Base-by-base conservation (phyloP, 2,888 invertebrate species). In the Athripsodes cinereus region DNA sequence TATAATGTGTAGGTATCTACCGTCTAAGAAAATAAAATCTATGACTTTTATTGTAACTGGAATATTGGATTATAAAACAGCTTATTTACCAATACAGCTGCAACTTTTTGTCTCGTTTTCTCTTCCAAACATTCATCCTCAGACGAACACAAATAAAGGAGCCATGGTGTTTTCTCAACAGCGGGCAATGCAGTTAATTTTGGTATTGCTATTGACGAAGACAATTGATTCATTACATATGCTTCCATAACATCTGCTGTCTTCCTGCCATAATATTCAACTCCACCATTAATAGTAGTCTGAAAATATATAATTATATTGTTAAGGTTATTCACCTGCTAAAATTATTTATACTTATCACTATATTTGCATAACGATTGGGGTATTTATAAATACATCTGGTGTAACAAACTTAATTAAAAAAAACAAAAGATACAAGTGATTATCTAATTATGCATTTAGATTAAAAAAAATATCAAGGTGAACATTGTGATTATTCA, bases 11-110 rank as follows among this genome's bases (percentile, higher is more conserved):
- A n/a, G n/a, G n/a, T n/a, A n/a, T n/a, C n/a, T n/a, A n/a, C n/a
- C n/a, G n/a, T n/a, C n/a, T n/a, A n/a, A n/a, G n/a, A n/a, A n/a
- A n/a, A n/a, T n/a, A n/a, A n/a, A n/a, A n/a, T n/a, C n/a, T n/a
- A n/a, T n/a, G n/a, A n/a, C n/a, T n/a, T n/a, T n/a, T n/a, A n/a
- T n/a, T n/a, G n/a, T n/a, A n/a, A n/a, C n/a, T n/a, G n/a, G n/a
- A n/a, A n/a, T n/a, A n/a, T n/a, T n/a, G n/a, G n/a, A n/a, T n/a
- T n/a, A n/a, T n/a, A n/a, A n/a, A n/a, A n/a, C n/a, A n/a, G n/a
- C n/a, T n/a, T 26, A n/a, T 81, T 78, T 74, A 90, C 90, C 78
- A 93, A 78, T 72, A 84, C 85, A 53, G 86, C 86, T 51, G 89
- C 84, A 34, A 92, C 74, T 72, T 90, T 88, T 2, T 79, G 74